These are phyloP conservation scores for Esox masquinongy DNA, from an alignment of 2,797 vertebrate genomes.

Conservation along the genomic window DNA sequence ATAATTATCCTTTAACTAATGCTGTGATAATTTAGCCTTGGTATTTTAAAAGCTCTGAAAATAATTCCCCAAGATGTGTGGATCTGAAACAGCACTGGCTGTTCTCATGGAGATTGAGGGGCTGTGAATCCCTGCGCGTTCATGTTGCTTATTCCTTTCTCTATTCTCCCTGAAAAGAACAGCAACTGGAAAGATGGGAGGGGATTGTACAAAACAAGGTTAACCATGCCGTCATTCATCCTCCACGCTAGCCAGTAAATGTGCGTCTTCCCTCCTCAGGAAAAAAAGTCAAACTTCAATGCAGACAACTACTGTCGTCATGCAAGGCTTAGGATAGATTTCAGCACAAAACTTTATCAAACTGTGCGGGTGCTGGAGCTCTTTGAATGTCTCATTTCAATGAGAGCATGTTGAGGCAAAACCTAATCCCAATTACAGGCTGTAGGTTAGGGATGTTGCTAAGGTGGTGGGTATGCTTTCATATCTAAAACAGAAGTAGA, in stretches of 20 bases:
- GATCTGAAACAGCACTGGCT: constrained; percentile 11
- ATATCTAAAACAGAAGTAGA: constrained; percentile 12
- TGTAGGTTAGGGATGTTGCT: constrained; percentile 17
- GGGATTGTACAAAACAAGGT: constrained; percentile 38
- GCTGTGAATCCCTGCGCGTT: constrained; percentile 17
- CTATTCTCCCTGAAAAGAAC: constrained; percentile 34
- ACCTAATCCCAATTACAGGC: constrained; percentile 13
- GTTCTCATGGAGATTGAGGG: constrained; percentile 13
- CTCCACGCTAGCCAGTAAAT: constrained; percentile 25
- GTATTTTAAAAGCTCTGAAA: constrained; percentile 30
- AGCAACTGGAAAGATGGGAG: constrained; percentile 19
- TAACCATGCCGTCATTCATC: constrained; percentile 45
- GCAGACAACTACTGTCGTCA: constrained; percentile 31
- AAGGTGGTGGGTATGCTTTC: background rate
- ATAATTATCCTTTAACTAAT: constrained; percentile 8
- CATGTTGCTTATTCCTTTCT: constrained; percentile 24
- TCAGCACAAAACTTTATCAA: constrained; percentile 15
- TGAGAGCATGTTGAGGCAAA: constrained; percentile 3
- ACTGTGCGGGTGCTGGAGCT: background rate
- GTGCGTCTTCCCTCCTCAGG: constrained; percentile 27
- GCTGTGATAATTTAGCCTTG: constrained; percentile 23
- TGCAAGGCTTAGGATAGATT: constrained; percentile 33
- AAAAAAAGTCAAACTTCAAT: constrained; percentile 10
- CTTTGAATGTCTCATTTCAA: background rate
- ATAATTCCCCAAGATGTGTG: constrained; percentile 21